Evolutionary conservation across 2,888 invertebrate genomes (phyloP), one percentile per base, ranked within the genome.

Genomic region (Drosophila buzzatii): DNA sequence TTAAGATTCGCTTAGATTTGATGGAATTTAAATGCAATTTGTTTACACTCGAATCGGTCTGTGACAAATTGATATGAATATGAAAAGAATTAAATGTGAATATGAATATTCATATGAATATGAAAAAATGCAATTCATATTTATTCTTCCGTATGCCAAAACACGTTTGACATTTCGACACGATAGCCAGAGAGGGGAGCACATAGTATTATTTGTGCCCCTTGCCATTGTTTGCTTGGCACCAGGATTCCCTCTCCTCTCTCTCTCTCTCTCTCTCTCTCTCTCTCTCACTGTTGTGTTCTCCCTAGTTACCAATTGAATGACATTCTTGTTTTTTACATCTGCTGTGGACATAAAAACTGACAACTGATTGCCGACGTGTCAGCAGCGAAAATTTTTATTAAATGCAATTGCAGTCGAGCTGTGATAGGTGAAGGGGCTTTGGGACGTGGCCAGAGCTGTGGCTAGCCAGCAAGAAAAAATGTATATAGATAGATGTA

Each of bases 361-460:
- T 88, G 83, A 75, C 88, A 76, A 85, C 85, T 88, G 90, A 85
- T 89, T 87, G 85, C 88, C 76, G 85, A 85, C 85, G 85, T 86
- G 85, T 77, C 70, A 56, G 74, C 71, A 45, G 39, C 61, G 31
- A 42, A 82, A 76, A 86, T 77, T 73, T 84, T 84, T 83, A 80
- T 83, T 83, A 83, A 89, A 83, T 86, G 71, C 76, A 89, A 86
- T 77, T 72, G 81, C 87, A 60, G 68, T 18, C 61, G 57, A 61
- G 33, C 49, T 45, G 44, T 16, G 58, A 53, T 49, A 35, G 39
- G 16, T 14, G 44, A 1, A 20, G 1, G 27, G 6, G 52, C 12
- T 20, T 12, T 6, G 9, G 47, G 42, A 33, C 20, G 41, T 41
- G 18, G 14, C 18, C 31, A 8, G 18, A 12, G 31, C 16, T n/a